Evolutionary conservation across 2,113 vertebrate genomes (phyloP), one percentile per base, ranked within the genome.

Genomic region (Murina feae): DNA sequence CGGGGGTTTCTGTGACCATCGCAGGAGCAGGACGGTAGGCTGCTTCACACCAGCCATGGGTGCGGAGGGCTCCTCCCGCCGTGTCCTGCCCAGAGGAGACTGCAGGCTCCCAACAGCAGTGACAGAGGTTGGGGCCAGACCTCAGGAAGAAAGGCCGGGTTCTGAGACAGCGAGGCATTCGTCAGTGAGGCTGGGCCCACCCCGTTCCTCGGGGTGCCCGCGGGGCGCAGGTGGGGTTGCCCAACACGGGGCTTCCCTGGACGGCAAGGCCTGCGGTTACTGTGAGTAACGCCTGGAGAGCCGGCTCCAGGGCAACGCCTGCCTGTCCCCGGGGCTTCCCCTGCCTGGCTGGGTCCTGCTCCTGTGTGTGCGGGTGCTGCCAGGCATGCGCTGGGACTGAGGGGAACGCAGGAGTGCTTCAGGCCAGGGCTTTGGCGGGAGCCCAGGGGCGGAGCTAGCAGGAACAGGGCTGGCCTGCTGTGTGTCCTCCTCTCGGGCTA

Each of bases 401-500:
- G 21, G 23, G n/a, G 51, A 68, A 81, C 1, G 4, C 9, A 3
- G 1, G 39, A 47, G 35, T 47, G 75, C 25, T 17, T 81, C 71
- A 78, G 63, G 42, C 21, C 60, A 78, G n/a, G 86, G 55, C 76
- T 72, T 68, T 75, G 63, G 35, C 55, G 25, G 80, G 39, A 94
- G 9, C 37, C 66, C 68, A 47, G 68, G 11, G 7, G 1, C 0
- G 0, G 63, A 47, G 35, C n/a, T 68, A 14, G 9, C 5, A 37
- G 51, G 25, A 32, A 6, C 21, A 4, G 20, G 74, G 20, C n/a
- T 60, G 18, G 35, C 6, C 42, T 63, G 12, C 58, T 51, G 39
- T 47, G 75, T 44, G 28, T 69, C 28, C 47, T 66, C 49, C 16
- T 42, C 32, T 78, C 2, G 32, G 55, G 35, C 39, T 11, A 28